phyloP scores from a whole-genome alignment of 2,888 invertebrate species.

The Helobdella robusta region DNA sequence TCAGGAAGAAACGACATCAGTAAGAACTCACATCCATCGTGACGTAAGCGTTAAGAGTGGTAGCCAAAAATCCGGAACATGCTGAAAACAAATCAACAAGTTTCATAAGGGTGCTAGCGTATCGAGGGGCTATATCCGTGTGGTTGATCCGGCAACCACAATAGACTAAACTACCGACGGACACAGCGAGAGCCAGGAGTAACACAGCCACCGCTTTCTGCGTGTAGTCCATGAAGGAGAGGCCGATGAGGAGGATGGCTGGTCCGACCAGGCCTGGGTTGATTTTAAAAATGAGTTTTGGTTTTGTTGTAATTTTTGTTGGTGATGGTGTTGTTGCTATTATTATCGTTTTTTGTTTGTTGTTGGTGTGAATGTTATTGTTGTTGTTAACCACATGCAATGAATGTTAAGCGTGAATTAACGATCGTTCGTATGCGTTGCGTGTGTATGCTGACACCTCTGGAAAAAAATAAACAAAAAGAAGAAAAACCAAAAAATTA shows the following conservation, averaged over 20 bases:
- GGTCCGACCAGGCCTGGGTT: constrained; percentile 42
- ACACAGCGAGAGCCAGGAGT: constrained; percentile 42
- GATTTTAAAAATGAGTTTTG: too few species aligned
- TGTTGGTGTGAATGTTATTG: too few species aligned
- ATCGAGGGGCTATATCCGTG: constrained; percentile 48
- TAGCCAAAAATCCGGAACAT: constrained; percentile 46
- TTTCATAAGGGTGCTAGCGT: constrained; percentile 47
- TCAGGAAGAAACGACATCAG: not conserved
- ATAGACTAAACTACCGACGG: constrained; percentile 43
- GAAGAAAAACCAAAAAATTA: not conserved
- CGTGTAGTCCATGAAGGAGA: constrained; percentile 45
- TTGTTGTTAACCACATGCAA: too few species aligned
- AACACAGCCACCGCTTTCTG: constrained; percentile 40
- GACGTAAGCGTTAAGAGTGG: constrained; percentile 42
- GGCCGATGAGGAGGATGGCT: constrained; percentile 41
- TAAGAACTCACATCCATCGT: constrained; percentile 38
- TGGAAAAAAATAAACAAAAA: too few species aligned
- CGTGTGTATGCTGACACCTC: too few species aligned
- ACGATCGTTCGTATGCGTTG: too few species aligned
- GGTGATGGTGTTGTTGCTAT: too few species aligned
- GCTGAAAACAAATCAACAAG: constrained; percentile 47
- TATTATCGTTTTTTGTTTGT: too few species aligned
- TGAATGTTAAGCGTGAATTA: too few species aligned
- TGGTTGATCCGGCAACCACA: constrained; percentile 48
- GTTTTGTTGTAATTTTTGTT: too few species aligned